Base-by-base conservation (phyloP, 2,113 vertebrate genomes). In the Toxostoma redivivum region DNA sequence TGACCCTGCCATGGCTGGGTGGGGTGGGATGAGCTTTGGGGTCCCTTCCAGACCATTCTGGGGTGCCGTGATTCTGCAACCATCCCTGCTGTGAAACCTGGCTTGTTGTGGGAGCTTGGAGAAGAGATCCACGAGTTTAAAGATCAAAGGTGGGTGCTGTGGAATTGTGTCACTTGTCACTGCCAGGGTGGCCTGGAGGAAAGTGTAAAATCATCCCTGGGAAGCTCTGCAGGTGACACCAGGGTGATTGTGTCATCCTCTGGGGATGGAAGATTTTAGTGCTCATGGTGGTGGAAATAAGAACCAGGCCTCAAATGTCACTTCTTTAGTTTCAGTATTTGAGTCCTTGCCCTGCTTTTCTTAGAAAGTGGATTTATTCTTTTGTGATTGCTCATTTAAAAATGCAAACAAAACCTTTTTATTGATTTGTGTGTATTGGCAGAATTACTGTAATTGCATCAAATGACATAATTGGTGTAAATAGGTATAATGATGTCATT, bases 401-500 rank as follows among this genome's bases (percentile, higher is more conserved):
- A 96, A 95, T 64, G 88, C 95, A 97, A 97, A 97, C 95, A 96
- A 95, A 97, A 97, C 92, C 97, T 94, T 95, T 95, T 93, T 96
- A 97, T 97, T 97, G 97, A 97, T 97, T 95, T 97, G 97, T 97
- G 95, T 97, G 95, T 97, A 97, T 97, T 97, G 97, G 96, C 93
- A 96, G 95, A 96, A 96, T 96, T 96, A 93, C 96, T 86, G 83
- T 97, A 97, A 97, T 97, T 97, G 95, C 97, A 96, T 95, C 97
- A 97, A 97, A 97, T 96, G 95, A 92, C 97, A 97, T 97, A 97
- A 97, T 96, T 97, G 97, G 96, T 96, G 97, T 97, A 97, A 97
- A 97, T 97, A 97, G 97, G 95, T 96, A 94, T 97, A 97, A 97
- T 97, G 97, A 97, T 97, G 97, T 97, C 97, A 97, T 97, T 97